Base-by-base conservation (phyloP, 2,113 vertebrate genomes). In the Alligator mississippiensis region DNA sequence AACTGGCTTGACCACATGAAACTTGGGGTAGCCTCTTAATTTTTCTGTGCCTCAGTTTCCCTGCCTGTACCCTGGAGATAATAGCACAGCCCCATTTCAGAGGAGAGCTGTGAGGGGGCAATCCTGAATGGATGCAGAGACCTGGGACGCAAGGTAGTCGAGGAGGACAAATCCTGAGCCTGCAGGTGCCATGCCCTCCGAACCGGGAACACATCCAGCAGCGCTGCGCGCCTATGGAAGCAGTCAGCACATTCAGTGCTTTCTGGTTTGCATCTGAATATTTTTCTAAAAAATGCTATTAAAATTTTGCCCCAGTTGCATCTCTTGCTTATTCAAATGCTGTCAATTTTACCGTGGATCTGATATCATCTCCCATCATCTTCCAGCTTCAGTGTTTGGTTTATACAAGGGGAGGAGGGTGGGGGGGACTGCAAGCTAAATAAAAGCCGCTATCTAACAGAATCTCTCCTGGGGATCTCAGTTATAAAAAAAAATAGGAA, bases 401-500 rank as follows among this genome's bases (percentile, higher is more conserved):
- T 90, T 95, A 76, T 82, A 34, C 3, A 30, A 80, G 80, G 58
- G 1, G 38, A 2, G 13, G 3, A 9, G 2, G 11, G 6, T 4
- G 18, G 60, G 75, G 75, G 87, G 90, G 94, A 84, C 81, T 13
- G 38, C 27, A 3, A 72, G 34, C 90, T 82, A 92, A 93, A 80
- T 22, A 93, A 79, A 77, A 93, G 85, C 94, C 0, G 2, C 93
- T 96, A 95, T 98, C 97, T 93, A 90, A 91, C 57, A 55, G 88
- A 76, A 97, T 98, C 97, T 98, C 97, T 96, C 93, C 88, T 15
- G 90, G 91, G 96, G 94, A 94, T 96, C 30, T 59, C 85, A 96
- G 93, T 91, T 95, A 94, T 97, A 78, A 90, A 93, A 89, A 93
- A 84, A 85, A 34, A 25, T 25, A n/a, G 64, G 87, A 95, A 84